Conservation (phyloP, 2,113 vertebrate species). For the Cheilinus undulatus region DNA sequence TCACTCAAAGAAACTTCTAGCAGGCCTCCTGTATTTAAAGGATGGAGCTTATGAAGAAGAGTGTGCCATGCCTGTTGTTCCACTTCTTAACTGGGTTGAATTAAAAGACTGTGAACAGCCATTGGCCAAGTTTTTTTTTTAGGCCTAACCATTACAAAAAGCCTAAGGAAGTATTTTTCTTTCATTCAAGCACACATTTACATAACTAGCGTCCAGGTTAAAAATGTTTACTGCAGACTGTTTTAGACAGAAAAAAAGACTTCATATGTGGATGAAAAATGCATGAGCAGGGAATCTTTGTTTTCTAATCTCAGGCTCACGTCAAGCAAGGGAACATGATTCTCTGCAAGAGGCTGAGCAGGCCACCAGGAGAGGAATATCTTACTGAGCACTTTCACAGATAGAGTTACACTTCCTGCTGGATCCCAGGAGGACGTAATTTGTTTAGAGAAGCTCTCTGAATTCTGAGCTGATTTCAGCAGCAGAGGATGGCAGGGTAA, state of each 20-base stretch:
- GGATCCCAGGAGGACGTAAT: constrained; percentile 41
- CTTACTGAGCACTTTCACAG: constrained; percentile 17
- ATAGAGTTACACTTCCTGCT: constrained; percentile 51
- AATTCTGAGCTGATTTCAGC: constrained; percentile 26
- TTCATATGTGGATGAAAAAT: constrained; percentile 4
- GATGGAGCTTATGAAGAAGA: too few species aligned
- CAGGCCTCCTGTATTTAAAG: too few species aligned
- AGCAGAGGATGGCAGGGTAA: constrained; percentile 14
- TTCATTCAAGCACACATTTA: not conserved
- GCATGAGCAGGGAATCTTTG: not conserved
- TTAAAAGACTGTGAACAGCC: too few species aligned
- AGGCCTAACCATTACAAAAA: too few species aligned
- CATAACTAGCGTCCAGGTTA: too few species aligned
- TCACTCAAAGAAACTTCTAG: too few species aligned
- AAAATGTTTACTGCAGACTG: not conserved
- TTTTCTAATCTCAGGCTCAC: not conserved
- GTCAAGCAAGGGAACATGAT: not conserved
- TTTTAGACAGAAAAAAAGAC: not conserved
- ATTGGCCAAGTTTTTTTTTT: too few species aligned
- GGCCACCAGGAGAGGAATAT: constrained; percentile 11
- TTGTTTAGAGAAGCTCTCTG: constrained; percentile 51
- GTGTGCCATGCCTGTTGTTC: too few species aligned
- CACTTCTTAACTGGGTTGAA: too few species aligned
- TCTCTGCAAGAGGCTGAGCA: constrained; percentile 7
- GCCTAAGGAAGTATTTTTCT: too few species aligned